These are phyloP conservation scores for Drosophila robusta DNA, from an alignment of 2,888 invertebrate genomes.

Conservation along the genomic window DNA sequence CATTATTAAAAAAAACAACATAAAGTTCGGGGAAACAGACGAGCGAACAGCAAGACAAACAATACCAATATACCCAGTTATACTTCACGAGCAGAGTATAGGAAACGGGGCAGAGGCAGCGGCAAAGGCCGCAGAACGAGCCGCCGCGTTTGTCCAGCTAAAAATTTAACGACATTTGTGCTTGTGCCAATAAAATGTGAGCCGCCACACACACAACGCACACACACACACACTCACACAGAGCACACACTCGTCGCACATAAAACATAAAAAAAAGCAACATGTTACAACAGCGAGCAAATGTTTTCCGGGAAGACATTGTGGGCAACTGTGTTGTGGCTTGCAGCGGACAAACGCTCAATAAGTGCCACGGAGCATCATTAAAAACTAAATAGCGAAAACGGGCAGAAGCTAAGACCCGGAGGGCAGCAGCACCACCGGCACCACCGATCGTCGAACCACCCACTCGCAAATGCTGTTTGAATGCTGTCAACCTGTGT, in stretches of 20 bases:
- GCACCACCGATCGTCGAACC: slow-evolving; percentile 30
- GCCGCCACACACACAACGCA: slow-evolving; percentile 18
- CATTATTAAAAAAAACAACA: too few species aligned
- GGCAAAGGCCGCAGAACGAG: background rate
- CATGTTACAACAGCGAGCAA: slow-evolving; percentile 30
- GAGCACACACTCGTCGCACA: background rate
- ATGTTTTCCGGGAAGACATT: slow-evolving; percentile 40
- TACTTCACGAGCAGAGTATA: background rate
- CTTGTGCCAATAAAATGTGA: slow-evolving; percentile 49
- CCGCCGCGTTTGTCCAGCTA: slow-evolving; percentile 36
- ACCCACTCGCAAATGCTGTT: slow-evolving; percentile 48
- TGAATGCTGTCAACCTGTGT: slow-evolving; percentile 52
- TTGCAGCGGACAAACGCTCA: slow-evolving; percentile 32
- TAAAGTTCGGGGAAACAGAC: too few species aligned
- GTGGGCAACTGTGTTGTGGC: background rate
- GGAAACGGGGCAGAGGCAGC: background rate
- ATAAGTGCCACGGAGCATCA: slow-evolving; percentile 57
- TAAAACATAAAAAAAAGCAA: slow-evolving; percentile 6
- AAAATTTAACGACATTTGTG: slow-evolving; percentile 56
- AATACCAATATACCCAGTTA: background rate
- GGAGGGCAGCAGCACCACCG: background rate
- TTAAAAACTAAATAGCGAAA: slow-evolving; percentile 61
- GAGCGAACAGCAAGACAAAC: too few species aligned
- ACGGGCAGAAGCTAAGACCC: background rate
- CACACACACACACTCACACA: slow-evolving; percentile 2